Evolutionary conservation across 2,113 vertebrate genomes (phyloP), one percentile per base, ranked within the genome.

Genomic region (Elephantulus edwardii): DNA sequence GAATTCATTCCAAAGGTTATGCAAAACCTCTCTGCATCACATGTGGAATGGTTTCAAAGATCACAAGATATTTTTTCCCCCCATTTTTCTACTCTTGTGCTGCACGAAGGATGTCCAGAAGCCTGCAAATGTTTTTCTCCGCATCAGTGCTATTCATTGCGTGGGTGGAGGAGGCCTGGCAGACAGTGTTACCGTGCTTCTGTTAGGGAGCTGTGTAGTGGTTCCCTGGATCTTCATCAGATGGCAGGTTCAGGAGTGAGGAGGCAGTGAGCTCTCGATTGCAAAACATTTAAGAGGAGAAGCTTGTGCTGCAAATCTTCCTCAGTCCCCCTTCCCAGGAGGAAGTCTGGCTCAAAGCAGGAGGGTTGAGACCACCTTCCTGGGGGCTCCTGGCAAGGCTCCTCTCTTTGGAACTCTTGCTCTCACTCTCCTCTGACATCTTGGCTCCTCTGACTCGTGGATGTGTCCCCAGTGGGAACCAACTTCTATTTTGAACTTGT

Each of bases 1-100:
- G n/a, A n/a, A n/a, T n/a, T n/a, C 38, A 71, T 88, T 83, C 35
- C 24, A 80, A 82, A 84, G 75, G 58, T 85, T 78, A 76, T 50
- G 22, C 5, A 44, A 74, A 83, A 22, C 24, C 72, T n/a, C 58
- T 72, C 44, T 30, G 17, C 76, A 44, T 30, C 33, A 40, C 12
- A 12, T 1, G 20, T 30, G 38, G 20, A 11, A 13, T 60, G 35
- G 35, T 24, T 77, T 83, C n/a, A 78, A 56, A 85, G 58, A 60
- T 1, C 17, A 6, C 19, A 46, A 40, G 8, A n/a, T n/a, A n/a
- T n/a, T n/a, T n/a, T n/a, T n/a, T n/a, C n/a, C n/a, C n/a, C n/a
- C n/a, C n/a, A n/a, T 17, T n/a, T 83, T 52, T 77, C 42, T 56
- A 3, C 19, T 44, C 28, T 76, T 20, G 3, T 44, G 44, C 24